Evolutionary conservation across 2,888 invertebrate species (phyloP), one percentile per base, ranked within the genome.

Genomic region (Pyrrhosoma nymphula): DNA sequence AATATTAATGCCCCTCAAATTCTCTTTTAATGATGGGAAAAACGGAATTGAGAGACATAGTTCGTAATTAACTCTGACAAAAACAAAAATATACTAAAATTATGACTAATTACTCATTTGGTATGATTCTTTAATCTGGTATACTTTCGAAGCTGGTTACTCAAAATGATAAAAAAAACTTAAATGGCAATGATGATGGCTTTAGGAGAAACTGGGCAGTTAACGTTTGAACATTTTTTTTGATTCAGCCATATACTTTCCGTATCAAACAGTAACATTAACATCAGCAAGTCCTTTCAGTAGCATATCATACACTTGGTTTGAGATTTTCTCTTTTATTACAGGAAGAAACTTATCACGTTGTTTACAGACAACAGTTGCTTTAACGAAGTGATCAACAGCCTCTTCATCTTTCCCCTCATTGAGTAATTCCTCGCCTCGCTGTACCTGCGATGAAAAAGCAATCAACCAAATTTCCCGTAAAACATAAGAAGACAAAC

Each of bases 301-400:
- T 16, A 93, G 39, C 93, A 93, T 93, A 26, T 30, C 75, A 47
- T 93, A 93, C 6, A 55, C 75, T 93, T 93, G 93, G 63, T 93
- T 69, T 14, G 93, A 93, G 0, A 93, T 69, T 47, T 93, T 93
- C 20, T 69, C 69, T 47, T 93, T 93, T 69, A 93, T 69, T n/a
- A 93, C 93, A 69, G 93, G 93, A 93, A 93, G 93, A 18, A 93
- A 93, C n/a, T 93, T 93, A 55, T 93, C 69, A n/a, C 93, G 93
- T 18, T 93, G 93, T 39, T 63, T 93, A n/a, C 93, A 93, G 16
- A 93, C 93, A 47, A 69, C 93, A 93, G 69, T 75, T 23, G 93
- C 93, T 75, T 75, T 93, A 26, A 93, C 69, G 55, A 93, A 93
- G 14, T 93, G 93, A 23, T 30, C 55, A 6, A 93, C 93, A 20